A percentile compares a stretch with the other conserved stretches of the same genome.
These are phyloP conservation scores for Sciurus vulgaris DNA, from an alignment of 2,797 vertebrate genomes.

Conservation along the genomic window DNA sequence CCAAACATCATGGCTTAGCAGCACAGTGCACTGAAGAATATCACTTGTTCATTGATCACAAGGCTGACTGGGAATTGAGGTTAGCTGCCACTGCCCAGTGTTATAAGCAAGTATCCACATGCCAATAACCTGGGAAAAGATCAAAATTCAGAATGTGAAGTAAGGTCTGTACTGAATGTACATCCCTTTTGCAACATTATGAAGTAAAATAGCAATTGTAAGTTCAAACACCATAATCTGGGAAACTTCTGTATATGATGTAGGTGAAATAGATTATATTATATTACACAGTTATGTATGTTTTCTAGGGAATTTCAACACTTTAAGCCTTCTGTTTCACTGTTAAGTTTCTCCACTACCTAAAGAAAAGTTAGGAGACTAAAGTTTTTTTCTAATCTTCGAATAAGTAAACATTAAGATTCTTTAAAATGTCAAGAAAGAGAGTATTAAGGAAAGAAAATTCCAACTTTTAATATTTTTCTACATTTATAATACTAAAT, in stretches of 20 bases:
- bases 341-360: background rate
- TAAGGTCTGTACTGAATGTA: background rate
- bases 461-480: background rate
- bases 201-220: background rate
- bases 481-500: background rate
- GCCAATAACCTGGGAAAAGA: background rate
- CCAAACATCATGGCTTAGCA: background rate
- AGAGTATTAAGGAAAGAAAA: background rate
- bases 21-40: too few relatives aligned
- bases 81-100: background rate
- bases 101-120: background rate
- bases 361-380: background rate
- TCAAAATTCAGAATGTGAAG: background rate
- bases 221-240: background rate
- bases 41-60: background rate
- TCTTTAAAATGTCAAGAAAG: conserved; percentile 19
- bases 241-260: background rate
- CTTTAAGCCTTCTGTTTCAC: background rate
- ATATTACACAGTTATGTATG: background rate
- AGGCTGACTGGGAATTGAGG: background rate
- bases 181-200: background rate
- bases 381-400: background rate
- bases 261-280: background rate
- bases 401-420: background rate
- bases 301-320: background rate